Evolutionary conservation across 2,888 invertebrate genomes (phyloP).

Genomic region (Halictus ligatus): DNA sequence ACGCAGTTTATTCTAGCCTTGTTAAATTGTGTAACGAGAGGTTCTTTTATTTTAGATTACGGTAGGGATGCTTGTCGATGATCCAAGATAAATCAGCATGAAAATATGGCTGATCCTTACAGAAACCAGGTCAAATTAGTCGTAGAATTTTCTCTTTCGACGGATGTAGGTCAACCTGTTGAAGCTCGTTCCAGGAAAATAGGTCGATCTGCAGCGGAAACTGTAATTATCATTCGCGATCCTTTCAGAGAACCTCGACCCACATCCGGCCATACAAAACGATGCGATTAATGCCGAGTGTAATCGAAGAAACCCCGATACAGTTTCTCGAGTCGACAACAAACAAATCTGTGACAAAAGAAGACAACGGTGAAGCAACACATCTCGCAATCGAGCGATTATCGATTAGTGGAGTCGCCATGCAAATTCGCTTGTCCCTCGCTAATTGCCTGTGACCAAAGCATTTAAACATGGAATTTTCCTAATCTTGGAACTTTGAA

Average conservation of each 20-base stretch:
- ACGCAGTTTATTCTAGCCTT: neutral
- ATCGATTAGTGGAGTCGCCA: neutral
- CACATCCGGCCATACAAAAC: neutral
- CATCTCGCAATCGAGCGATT: neutral
- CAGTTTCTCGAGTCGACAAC: neutral
- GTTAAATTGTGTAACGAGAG: neutral
- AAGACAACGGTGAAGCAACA: neutral
- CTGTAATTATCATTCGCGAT: constrained; percentile 17
- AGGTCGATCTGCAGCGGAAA: neutral
- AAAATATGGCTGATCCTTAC: neutral
- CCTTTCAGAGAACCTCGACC: neutral
- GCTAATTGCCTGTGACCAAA: no score
- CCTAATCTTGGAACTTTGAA: no score
- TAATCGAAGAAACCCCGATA: neutral
- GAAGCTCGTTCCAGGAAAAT: neutral
- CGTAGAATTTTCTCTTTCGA: neutral
- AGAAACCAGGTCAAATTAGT: neutral
- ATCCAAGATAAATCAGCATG: neutral
- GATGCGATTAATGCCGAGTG: neutral
- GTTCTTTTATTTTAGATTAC: neutral
- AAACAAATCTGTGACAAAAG: neutral
- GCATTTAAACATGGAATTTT: no score
- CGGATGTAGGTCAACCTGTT: constrained; percentile 15
- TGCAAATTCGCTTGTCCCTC: neutral
- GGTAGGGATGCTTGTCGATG: neutral